Percentiles rank a stretch among this genome's conserved stretches.
phyloP scores from a whole-genome alignment of 2,888 invertebrate genomes.

The Trissolcus brochymenae region DNA sequence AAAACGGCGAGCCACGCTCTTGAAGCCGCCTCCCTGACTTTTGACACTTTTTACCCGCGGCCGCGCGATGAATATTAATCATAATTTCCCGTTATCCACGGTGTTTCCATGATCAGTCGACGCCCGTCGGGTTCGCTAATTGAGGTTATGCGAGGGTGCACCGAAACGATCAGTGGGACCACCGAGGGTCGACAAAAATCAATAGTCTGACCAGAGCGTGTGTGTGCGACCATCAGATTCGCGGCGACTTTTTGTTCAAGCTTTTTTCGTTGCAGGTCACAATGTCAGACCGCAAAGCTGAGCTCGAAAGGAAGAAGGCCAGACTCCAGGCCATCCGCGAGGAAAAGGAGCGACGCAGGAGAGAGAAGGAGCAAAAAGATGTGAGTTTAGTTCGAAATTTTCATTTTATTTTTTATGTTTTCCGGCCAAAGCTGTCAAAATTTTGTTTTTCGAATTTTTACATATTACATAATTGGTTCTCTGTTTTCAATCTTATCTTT shows the following conservation, averaged over 20 bases:
- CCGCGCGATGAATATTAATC: constrained; percentile 36
- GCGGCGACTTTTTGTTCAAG: not conserved
- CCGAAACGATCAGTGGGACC: not conserved
- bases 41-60: constrained; percentile 21
- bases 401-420: too few species aligned
- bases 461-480: too few species aligned
- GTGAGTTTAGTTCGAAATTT: constrained; percentile 77
- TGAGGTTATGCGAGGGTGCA: constrained; percentile 17
- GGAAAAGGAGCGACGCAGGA: constrained; percentile 89
- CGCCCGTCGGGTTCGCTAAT: constrained; percentile 1
- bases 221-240: not conserved
- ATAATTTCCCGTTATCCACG: constrained; percentile 46
- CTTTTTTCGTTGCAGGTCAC: constrained; percentile 56
- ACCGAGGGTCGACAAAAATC: constrained; percentile 23
- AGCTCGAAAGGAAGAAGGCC: constrained; percentile 93
- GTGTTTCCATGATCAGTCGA: constrained; percentile 32
- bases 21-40: constrained; percentile 1
- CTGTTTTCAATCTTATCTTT: too few species aligned
- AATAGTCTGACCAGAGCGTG: constrained; percentile 21
- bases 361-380: constrained; percentile 92
- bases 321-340: constrained; percentile 92
- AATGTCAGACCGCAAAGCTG: constrained; percentile 94
- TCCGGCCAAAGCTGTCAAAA: too few species aligned
- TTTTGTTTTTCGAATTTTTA: too few species aligned
- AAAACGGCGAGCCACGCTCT: not conserved